phyloP scores from a whole-genome alignment of 2,113 vertebrate genomes.

The Mirounga angustirostris region DNA sequence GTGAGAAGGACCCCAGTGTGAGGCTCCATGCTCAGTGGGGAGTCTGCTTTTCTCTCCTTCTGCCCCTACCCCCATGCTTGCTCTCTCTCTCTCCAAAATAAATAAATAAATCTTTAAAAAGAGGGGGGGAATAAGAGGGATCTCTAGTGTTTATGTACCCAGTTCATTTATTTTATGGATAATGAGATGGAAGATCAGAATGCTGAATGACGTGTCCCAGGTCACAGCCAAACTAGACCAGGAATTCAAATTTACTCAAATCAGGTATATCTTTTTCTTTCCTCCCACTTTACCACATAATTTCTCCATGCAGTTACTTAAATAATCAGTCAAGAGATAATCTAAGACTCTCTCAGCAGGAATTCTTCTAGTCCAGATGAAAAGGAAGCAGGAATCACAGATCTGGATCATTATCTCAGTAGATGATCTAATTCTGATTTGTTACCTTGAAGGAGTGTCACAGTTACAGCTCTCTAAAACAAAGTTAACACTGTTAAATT shows the following conservation, averaged over 20 bases:
- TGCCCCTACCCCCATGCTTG: too few relatives aligned
- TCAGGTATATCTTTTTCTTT: not conserved
- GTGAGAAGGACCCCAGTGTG: too few relatives aligned
- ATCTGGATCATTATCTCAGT: not conserved
- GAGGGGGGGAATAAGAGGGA: not conserved
- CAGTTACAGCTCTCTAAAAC: not conserved
- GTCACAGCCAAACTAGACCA: not conserved
- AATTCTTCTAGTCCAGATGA: not conserved
- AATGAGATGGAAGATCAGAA: not conserved
- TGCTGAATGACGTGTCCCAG: not conserved
- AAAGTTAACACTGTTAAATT: not conserved
- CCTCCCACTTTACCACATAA: not conserved
- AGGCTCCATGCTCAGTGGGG: too few relatives aligned
- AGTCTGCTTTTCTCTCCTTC: too few relatives aligned
- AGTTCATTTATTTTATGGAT: not conserved
- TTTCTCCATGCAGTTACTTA: not conserved
- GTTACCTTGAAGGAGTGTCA: not conserved
- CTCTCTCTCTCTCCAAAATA: not conserved
- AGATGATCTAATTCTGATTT: not conserved
- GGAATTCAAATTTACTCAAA: not conserved
- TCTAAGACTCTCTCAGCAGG: not conserved
- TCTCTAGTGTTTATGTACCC: not conserved
- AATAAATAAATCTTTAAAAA: not conserved
- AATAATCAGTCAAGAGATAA: not conserved
- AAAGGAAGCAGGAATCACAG: not conserved